phyloP scores from a whole-genome alignment of 2,113 vertebrate species.

The Grantiella picta region DNA sequence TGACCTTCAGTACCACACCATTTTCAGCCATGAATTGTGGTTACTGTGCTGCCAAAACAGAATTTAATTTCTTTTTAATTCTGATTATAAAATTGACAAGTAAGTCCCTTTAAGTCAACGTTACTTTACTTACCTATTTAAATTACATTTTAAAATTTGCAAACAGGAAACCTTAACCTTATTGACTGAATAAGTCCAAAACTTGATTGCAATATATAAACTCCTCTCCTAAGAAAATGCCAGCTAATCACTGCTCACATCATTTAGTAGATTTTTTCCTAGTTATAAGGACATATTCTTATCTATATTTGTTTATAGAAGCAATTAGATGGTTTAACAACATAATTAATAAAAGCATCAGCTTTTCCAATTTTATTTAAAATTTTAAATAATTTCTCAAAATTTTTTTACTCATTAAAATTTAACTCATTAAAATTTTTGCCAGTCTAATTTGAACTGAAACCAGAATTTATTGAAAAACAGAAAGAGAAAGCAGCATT shows the following conservation, averaged over 20 bases:
- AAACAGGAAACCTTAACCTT: not conserved
- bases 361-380: not conserved
- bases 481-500: not conserved
- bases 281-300: not conserved
- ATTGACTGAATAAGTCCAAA: not conserved
- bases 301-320: not conserved
- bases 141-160: not conserved
- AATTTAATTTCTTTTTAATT: not conserved
- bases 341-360: not conserved
- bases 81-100: not conserved
- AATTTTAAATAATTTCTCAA: not conserved
- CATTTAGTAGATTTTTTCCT: not conserved
- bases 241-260: not conserved
- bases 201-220: not conserved
- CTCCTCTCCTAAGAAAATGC: not conserved
- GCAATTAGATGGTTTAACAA: not conserved
- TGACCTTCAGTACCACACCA: accelerated
- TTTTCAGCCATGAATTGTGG: not conserved
- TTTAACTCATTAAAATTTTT: not conserved
- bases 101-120: not conserved
- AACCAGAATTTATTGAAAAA: not conserved
- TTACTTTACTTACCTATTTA: not conserved
- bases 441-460: not conserved
- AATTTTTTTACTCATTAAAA: not conserved
- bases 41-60: not conserved